A percentile compares a stretch with the other conserved stretches of the same genome.
Evolutionary conservation across 2,888 invertebrate genomes (phyloP).

Genomic region (Cheilosia variabilis): DNA sequence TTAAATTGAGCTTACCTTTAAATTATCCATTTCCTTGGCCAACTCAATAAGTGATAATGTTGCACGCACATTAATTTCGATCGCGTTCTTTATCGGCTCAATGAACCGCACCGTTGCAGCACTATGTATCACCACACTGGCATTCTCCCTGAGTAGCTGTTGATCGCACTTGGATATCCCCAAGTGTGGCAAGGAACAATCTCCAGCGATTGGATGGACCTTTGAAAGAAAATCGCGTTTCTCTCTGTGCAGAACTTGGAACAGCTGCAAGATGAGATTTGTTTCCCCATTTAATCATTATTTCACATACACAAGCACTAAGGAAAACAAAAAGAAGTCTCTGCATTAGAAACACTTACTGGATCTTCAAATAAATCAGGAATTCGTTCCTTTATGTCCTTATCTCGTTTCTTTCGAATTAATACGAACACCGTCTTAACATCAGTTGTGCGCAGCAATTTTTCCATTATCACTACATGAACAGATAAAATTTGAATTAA

Average conservation of each 20-base stretch:
- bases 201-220: constrained; percentile 82
- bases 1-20: constrained; percentile 84
- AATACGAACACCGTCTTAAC: constrained; percentile 85
- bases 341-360: constrained; percentile 81
- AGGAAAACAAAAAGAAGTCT: background rate
- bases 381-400: constrained; percentile 87
- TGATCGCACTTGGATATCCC: constrained; percentile 82
- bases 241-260: constrained; percentile 76
- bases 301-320: constrained; percentile 44
- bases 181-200: constrained; percentile 81
- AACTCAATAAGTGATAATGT: constrained; percentile 87
- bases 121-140: constrained; percentile 90
- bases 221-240: constrained; percentile 81
- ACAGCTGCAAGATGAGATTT: constrained; percentile 74
- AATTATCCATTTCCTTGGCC: constrained; percentile 86
- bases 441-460: constrained; percentile 86
- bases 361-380: constrained; percentile 88
- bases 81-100: constrained; percentile 88
- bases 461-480: constrained; percentile 85
- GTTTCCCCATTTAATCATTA: constrained; percentile 9
- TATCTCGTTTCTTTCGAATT: constrained; percentile 86
- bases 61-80: constrained; percentile 88
- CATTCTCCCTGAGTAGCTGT: constrained; percentile 78
- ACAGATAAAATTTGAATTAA: constrained; percentile 26
- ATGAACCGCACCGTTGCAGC: constrained; percentile 94